Evolutionary conservation across 2,797 vertebrate species (phyloP).

Genomic region (Enteromius unitaeniatus): DNA sequence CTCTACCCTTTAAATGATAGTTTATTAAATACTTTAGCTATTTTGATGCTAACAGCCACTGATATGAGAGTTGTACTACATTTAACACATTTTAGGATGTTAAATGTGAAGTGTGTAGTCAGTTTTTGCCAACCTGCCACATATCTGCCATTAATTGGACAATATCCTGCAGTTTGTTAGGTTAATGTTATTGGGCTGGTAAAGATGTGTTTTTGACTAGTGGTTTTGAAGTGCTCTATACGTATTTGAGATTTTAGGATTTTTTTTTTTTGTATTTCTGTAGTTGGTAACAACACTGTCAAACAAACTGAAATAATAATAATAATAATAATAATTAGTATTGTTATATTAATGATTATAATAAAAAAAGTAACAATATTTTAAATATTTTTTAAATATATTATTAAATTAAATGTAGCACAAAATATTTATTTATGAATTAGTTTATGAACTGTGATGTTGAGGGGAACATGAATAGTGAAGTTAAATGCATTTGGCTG

Average conservation of each 20-base stretch:
- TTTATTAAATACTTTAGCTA: not conserved
- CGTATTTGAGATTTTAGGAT: too few species aligned
- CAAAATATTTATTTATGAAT: not conserved
- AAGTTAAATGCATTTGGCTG: conserved; percentile 20
- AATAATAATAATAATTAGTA: too few species aligned
- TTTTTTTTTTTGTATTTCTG: too few species aligned
- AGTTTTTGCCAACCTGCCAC: not conserved
- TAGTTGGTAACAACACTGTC: too few species aligned
- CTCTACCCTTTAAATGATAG: not conserved
- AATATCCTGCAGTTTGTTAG: not conserved
- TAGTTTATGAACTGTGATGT: not conserved
- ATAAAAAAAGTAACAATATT: too few species aligned
- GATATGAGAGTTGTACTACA: not conserved
- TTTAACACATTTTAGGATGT: too few species aligned
- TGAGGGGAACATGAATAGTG: not conserved
- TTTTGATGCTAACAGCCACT: not conserved
- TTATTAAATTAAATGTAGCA: not conserved
- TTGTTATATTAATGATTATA: too few species aligned
- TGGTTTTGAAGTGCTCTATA: too few species aligned
- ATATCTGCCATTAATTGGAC: not conserved
- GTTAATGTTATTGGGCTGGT: not conserved
- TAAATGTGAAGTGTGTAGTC: not conserved
- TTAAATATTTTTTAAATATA: too few species aligned
- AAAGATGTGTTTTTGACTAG: not conserved
- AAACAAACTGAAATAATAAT: too few species aligned